phyloP scores from a whole-genome alignment of 2,888 invertebrate genomes.

The Galerucella calmariensis region DNA sequence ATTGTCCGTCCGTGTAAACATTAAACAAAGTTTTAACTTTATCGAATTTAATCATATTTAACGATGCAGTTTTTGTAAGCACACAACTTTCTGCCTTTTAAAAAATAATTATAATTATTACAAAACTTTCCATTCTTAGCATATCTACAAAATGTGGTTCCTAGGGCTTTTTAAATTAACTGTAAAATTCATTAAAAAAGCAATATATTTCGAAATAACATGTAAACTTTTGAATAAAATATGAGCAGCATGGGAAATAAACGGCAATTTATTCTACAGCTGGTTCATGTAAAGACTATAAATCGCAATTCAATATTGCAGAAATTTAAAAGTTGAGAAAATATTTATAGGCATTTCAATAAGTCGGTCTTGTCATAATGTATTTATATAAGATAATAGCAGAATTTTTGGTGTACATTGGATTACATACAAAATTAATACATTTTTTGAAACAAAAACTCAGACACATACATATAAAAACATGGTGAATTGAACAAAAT shows the following conservation, averaged over 20 bases:
- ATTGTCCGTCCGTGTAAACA: slow-evolving; percentile 1
- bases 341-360: background rate
- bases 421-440: background rate
- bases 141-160: background rate
- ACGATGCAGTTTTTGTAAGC: too few species aligned
- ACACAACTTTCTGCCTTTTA: too few species aligned
- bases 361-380: background rate
- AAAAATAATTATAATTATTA: too few species aligned
- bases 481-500: slow-evolving; percentile 41
- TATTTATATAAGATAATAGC: background rate
- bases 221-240: background rate
- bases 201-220: background rate
- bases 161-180: background rate
- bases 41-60: background rate
- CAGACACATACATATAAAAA: slow-evolving; percentile 37
- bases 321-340: background rate
- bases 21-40: background rate
- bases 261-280: background rate
- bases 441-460: slow-evolving; percentile 9
- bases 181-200: background rate
- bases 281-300: background rate
- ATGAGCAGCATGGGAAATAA: background rate
- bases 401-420: slow-evolving; percentile 14
- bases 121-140: too few species aligned
- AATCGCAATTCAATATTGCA: background rate